These are phyloP conservation scores for Anarhynchus alexandrinus DNA, from an alignment of 2,113 vertebrate genomes.

Conservation along the genomic window DNA sequence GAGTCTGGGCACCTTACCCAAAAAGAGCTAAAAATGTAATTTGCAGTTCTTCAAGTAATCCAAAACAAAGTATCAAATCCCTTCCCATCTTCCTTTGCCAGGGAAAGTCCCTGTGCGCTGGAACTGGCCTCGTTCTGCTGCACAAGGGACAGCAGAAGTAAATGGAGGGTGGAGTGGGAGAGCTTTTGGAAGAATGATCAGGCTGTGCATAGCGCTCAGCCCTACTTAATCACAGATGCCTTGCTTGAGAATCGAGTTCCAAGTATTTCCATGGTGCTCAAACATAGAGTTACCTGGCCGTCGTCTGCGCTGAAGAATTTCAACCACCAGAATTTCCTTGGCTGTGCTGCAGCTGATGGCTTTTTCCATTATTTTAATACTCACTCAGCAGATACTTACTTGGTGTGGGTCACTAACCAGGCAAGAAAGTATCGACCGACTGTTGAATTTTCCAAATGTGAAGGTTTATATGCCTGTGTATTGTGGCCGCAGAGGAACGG, in stretches of 20 bases:
- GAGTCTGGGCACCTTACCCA: constrained; percentile 59
- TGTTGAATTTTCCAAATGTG: not conserved
- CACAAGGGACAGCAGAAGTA: constrained; percentile 32
- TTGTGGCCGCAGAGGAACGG: not conserved
- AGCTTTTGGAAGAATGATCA: constrained; percentile 45
- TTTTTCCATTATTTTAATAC: constrained; percentile 46
- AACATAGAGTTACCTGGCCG: constrained; percentile 7
- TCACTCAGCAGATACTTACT: not conserved
- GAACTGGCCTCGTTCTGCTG: not conserved
- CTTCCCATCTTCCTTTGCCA: constrained; percentile 37
- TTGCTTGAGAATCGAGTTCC: not conserved
- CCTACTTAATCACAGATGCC: constrained; percentile 37
- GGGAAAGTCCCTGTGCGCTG: not conserved
- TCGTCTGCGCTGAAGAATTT: not conserved
- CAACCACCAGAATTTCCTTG: constrained; percentile 28
- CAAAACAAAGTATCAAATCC: constrained; percentile 59
- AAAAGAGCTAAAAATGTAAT: constrained; percentile 55
- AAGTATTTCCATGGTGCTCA: constrained; percentile 38
- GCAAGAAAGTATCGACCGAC: not conserved
- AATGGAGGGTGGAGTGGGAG: constrained; percentile 47
- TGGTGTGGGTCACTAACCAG: not conserved
- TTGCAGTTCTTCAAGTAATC: constrained; percentile 56
- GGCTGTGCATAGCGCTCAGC: not conserved
- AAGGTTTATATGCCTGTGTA: not conserved
- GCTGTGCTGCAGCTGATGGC: not conserved